phyloP scores from a whole-genome alignment of 2,797 vertebrate genomes.

The Otolemur crassicaudatus region DNA sequence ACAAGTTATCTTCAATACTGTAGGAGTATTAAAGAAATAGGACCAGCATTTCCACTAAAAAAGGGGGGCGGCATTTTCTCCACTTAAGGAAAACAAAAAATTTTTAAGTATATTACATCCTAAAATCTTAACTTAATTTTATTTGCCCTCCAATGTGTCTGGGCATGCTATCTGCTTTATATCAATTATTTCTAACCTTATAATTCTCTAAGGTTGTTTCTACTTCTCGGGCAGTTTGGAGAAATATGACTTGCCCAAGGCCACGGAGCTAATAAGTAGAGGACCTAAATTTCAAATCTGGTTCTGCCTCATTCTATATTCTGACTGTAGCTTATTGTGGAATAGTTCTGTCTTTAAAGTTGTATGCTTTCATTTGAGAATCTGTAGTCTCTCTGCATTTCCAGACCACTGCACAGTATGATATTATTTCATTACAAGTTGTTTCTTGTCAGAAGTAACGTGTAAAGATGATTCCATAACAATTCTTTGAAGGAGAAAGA shows the following conservation, averaged over 20 bases:
- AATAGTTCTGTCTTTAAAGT: not conserved
- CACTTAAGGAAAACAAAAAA: not conserved
- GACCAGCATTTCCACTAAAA: not conserved
- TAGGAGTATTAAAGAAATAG: not conserved
- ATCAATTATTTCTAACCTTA: not conserved
- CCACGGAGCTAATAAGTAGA: not conserved
- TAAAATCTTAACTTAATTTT: not conserved
- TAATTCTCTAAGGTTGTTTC: not conserved
- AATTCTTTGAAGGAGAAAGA: conserved; percentile 25
- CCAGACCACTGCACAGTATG: not conserved
- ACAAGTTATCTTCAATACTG: not conserved
- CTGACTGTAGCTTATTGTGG: not conserved
- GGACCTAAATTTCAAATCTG: not conserved
- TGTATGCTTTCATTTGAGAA: not conserved
- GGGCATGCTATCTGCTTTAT: not conserved
- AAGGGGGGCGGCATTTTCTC: not conserved
- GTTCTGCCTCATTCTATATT: not conserved
- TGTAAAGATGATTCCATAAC: not conserved
- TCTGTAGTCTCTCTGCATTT: not conserved
- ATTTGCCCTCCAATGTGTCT: not conserved
- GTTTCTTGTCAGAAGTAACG: not conserved
- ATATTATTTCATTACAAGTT: not conserved
- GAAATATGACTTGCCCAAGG: not conserved
- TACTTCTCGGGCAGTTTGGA: not conserved
- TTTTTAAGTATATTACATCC: not conserved